Base-by-base conservation (phyloP, 2,797 vertebrate species). In the Poliocrania exsul region DNA sequence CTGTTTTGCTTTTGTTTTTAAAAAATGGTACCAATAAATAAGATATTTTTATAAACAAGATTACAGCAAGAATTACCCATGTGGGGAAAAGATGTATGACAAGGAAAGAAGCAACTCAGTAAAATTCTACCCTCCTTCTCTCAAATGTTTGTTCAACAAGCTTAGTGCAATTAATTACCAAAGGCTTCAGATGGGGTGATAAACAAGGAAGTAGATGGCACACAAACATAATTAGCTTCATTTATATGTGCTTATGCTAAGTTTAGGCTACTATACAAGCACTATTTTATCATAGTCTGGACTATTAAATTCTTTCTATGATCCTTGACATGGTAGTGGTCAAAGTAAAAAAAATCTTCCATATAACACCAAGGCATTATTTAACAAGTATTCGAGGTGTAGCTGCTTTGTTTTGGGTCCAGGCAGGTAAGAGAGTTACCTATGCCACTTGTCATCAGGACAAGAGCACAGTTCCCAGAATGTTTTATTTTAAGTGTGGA, bases 271-370 rank as follows among this genome's bases (percentile, higher is more conserved):
- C 57, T 28, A 28, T 8, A 38, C 1, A 0, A 71, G 5, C 38
- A 31, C 24, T 49, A 6, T 44, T 86, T 86, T 57, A 11, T 79
- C 3, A 3, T n/a, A 57, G 12, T 53, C 42, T 3, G 2, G 6
- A 11, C 24, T 47, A 26, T 53, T 70, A 29, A 62, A 14, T 17
- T 78, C 16, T 53, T 56, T 56, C 9, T 61, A 35, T 57, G 31
- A 5, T 82, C 31, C 14, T 57, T 74, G 42, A 42, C 1, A 2
- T 33, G 20, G 9, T 25, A 5, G 3, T 0, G 1, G 33, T 16
- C 38, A 38, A 64, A 38, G 7, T 38, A 14, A 33, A 69, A 37
- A 60, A 50, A 2, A 23, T 51, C 24, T 75, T 83, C 13, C 6
- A 13, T 46, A 4, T 69, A 46, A 42, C 37, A 54, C 3, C 10